These are phyloP conservation scores for Steinernema khuongi DNA, from an alignment of 1,140 invertebrate genomes.

Conservation along the genomic window DNA sequence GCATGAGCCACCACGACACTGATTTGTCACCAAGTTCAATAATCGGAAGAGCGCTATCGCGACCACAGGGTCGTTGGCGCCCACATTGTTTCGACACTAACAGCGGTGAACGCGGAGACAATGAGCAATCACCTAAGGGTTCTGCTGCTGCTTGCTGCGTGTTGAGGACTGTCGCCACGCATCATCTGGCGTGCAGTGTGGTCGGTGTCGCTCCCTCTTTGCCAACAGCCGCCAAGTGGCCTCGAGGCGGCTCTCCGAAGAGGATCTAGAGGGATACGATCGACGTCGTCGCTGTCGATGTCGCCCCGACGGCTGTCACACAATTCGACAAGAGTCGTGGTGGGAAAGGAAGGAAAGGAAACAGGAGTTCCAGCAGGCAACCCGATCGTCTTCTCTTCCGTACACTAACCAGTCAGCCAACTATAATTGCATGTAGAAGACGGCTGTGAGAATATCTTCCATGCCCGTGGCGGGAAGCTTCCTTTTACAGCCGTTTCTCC, in stretches of 20 bases:
- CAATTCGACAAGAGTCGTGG: constrained; percentile 13
- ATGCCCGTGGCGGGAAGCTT: not conserved
- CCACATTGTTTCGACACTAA: no score
- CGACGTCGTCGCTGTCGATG: constrained; percentile 11
- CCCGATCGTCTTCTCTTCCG: constrained; percentile 11
- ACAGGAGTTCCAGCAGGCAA: constrained; percentile 10
- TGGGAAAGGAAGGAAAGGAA: constrained; percentile 10
- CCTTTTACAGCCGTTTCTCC: not conserved
- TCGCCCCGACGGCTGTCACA: constrained; percentile 14
- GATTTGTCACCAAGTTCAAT: no score
- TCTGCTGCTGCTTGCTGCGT: constrained; percentile 1
- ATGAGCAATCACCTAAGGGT: not conserved
- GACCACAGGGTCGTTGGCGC: no score
- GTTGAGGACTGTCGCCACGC: constrained; percentile 15
- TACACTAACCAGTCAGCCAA: constrained; percentile 11
- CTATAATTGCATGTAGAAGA: constrained; percentile 14
- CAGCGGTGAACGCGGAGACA: no score
- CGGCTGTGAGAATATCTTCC: not conserved
- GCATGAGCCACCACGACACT: no score
- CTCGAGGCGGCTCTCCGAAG: constrained; percentile 16
- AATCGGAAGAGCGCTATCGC: no score
- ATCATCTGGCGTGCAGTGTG: constrained; percentile 14
- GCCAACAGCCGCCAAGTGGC: constrained; percentile 12
- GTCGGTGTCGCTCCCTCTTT: not conserved
- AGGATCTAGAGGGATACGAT: constrained; percentile 16